Base-by-base conservation (phyloP, 2,888 invertebrate genomes). In the Coenonympha arcania region DNA sequence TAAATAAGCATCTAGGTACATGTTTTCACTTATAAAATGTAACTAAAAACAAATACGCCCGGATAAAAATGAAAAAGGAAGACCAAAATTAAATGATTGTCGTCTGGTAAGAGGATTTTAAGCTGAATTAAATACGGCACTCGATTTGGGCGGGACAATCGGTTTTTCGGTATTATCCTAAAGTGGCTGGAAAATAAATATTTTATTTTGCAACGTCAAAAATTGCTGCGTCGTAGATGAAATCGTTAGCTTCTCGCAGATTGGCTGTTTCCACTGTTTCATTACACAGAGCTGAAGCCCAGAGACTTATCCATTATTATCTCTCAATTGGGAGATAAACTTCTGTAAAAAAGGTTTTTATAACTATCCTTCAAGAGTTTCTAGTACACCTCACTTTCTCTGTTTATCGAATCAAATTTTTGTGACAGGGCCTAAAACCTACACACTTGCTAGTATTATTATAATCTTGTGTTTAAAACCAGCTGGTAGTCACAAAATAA, bases 241-340 rank as follows among this genome's bases (percentile, higher is more conserved):
- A 64, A 69, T 62, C 49, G 60, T 55, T 51, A 59, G 61, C 66
- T 61, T 56, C 56, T 54, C 50, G 60, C 54, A 57, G 63, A 69
- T 69, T 67, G 68, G 64, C 57, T 61, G 66, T 69, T 71, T 65
- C 57, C 66, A 68, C 65, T 62, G 67, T 63, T 76, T 73, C 72
- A 74, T 79, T 78, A 76, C 13, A n/a, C n/a, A n/a, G n/a, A n/a
- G n/a, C n/a, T n/a, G n/a, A n/a, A 54, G 66, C 66, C 63, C 59
- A 52, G 57, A 60, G 63, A 62, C 63, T 71, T 70, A n/a, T n/a
- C n/a, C n/a, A n/a, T n/a, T n/a, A n/a, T n/a, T n/a, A n/a, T n/a
- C n/a, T n/a, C n/a, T n/a, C n/a, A n/a, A n/a, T n/a, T n/a, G n/a
- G n/a, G n/a, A n/a, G n/a, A n/a, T n/a, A n/a, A n/a, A n/a, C n/a